Evolutionary conservation across 2,888 invertebrate species (phyloP).

Genomic region (Periphyllus acericola): DNA sequence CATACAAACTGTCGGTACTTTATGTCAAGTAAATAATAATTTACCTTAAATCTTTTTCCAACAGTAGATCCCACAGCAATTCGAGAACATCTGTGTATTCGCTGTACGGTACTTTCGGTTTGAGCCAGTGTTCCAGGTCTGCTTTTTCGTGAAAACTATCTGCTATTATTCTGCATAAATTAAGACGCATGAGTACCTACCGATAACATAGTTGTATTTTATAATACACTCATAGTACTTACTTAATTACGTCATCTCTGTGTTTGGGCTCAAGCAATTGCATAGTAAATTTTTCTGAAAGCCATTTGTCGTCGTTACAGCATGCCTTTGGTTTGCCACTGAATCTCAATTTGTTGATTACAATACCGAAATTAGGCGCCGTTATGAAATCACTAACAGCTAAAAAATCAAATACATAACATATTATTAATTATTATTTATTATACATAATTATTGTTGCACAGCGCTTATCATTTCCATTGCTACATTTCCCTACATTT

Average conservation of each 20-base stretch:
- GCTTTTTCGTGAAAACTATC: slow-evolving; percentile 88
- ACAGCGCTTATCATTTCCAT: too few species aligned
- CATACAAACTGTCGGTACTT: too few species aligned
- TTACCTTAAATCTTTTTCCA: slow-evolving; percentile 74
- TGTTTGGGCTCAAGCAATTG: slow-evolving; percentile 72
- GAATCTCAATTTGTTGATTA: slow-evolving; percentile 73
- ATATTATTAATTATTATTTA: too few species aligned
- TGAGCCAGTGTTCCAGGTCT: slow-evolving; percentile 83
- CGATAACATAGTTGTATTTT: not conserved
- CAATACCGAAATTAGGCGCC: slow-evolving; percentile 77
- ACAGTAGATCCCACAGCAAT: slow-evolving; percentile 76
- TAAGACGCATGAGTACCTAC: not conserved
- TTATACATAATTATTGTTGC: not conserved
- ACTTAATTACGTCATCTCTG: slow-evolving; percentile 78
- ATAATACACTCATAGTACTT: slow-evolving; percentile 66
- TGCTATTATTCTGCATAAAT: slow-evolving; percentile 77
- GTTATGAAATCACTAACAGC: slow-evolving; percentile 75
- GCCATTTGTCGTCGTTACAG: slow-evolving; percentile 31
- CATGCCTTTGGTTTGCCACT: slow-evolving; percentile 28
- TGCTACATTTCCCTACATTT: too few species aligned
- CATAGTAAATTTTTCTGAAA: slow-evolving; percentile 24
- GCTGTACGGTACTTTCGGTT: slow-evolving; percentile 74
- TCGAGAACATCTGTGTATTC: slow-evolving; percentile 79
- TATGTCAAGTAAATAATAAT: too few species aligned
- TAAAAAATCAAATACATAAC: not conserved